These are phyloP conservation scores for Cuniculus paca DNA, from an alignment of 2,797 vertebrate genomes.

Conservation along the genomic window DNA sequence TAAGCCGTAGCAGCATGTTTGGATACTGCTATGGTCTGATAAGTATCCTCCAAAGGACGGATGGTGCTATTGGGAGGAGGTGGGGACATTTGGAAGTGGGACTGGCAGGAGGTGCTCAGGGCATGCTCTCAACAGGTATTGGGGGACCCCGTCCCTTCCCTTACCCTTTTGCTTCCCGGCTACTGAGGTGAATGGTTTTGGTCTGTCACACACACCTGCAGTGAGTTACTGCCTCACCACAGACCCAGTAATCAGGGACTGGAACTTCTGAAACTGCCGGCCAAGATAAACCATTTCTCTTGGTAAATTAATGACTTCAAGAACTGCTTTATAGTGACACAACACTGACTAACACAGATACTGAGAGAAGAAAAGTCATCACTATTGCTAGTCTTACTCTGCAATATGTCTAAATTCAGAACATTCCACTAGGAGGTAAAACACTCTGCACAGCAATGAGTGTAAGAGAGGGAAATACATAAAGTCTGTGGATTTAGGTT, in stretches of 20 bases:
- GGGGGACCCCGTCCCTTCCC: not conserved
- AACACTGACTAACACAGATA: not conserved
- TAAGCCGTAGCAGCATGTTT: not conserved
- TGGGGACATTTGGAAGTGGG: not conserved
- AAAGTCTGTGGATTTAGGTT: slow-evolving; percentile 24
- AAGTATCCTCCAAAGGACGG: not conserved
- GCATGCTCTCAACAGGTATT: not conserved
- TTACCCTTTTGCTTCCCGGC: not conserved
- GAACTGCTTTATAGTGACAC: not conserved
- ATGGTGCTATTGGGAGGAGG: not conserved
- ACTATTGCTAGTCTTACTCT: not conserved
- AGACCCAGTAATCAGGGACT: not conserved
- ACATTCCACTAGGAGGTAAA: not conserved
- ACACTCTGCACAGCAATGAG: not conserved
- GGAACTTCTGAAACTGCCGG: not conserved
- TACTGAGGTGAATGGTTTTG: not conserved
- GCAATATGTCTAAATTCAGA: not conserved
- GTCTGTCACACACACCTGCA: not conserved
- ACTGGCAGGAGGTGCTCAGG: not conserved
- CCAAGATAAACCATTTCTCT: not conserved
- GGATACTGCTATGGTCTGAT: not conserved
- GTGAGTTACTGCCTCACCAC: not conserved
- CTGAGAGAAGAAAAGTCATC: not conserved
- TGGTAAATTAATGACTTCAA: not conserved
- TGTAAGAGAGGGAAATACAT: not conserved